phyloP scores from a whole-genome alignment of 2,797 vertebrate genomes.

The Acestrorhynchus altus region DNA sequence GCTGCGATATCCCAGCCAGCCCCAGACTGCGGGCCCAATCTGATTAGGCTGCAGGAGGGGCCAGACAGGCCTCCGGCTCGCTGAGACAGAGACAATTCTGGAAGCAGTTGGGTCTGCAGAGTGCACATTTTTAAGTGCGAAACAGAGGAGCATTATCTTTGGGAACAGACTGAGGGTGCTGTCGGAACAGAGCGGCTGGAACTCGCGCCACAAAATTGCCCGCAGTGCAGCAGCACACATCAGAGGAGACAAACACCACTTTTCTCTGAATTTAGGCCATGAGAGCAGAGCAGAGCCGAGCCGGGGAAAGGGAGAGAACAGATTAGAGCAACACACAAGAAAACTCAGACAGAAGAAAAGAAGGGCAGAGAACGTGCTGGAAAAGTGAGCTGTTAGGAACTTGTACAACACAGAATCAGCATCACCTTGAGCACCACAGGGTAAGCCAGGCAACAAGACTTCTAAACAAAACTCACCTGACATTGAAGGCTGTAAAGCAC shows the following conservation, averaged over 20 bases:
- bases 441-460: not conserved
- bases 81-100: constrained; percentile 37
- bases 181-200: constrained; percentile 38
- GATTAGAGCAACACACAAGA: constrained; percentile 21
- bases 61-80: constrained; percentile 27
- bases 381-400: not conserved
- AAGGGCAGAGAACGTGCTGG: constrained; percentile 72
- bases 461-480: not conserved
- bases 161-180: constrained; percentile 30
- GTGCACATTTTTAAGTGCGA: constrained; percentile 33
- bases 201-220: constrained; percentile 38
- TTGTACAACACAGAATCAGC: constrained; percentile 3
- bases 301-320: constrained; percentile 54
- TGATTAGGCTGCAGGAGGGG: constrained; percentile 39
- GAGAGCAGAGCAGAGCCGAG: constrained; percentile 33
- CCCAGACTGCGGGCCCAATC: constrained; percentile 38
- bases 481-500: not conserved
- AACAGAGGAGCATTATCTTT: constrained; percentile 50
- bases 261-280: constrained; percentile 56
- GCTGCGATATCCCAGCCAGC: constrained; percentile 32
- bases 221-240: constrained; percentile 50
- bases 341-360: constrained; percentile 57
- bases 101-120: constrained; percentile 37
- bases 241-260: constrained; percentile 51
- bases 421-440: not conserved